Base-by-base conservation (phyloP, 2,797 vertebrate species). In the Hybognathus amarus region DNA sequence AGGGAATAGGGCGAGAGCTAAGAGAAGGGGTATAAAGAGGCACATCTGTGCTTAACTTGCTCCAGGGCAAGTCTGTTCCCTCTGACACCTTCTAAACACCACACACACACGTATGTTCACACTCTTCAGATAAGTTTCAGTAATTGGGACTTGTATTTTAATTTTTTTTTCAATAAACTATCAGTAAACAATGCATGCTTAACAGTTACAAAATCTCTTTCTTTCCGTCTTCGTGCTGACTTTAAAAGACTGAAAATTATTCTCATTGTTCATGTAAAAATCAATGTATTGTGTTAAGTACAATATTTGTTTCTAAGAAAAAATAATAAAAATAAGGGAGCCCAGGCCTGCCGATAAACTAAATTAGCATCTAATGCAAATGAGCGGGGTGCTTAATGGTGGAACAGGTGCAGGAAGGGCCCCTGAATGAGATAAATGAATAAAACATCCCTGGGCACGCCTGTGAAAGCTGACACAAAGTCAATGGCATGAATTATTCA, bases 381-480 rank as follows among this genome's bases (percentile, higher is more conserved):
- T 96, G 95, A 95, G 85, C 90, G 89, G 95, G 96, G 95, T 96
- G 96, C 95, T 97, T 97, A 98, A 97, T 97, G 96, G 94, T 96
- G 94, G 95, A 97, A 96, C 87, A 98, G 97, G 97, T 97, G 96
- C 96, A 96, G 95, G 94, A 95, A 94, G 96, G 96, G 96, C 94
- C 94, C 95, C 95, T 97, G 97, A 99, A 98, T 98, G 96, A 98
- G 96, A 96, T 95, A 97, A 97, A 99, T 98, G 96, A 98, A 98
- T 98, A 98, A 99, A 98, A 98, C 97, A 98, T 98, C 95, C 95
- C 38, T 76, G 79, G 86, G 86, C 79, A 78, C 70, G 87, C 86
- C 86, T 83, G 84, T 67, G 79, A 84, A 87, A 87, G 93, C 95
- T 97, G 96, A 97, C 96, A 97, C 96, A 97, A 98, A 97, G 96